These are phyloP conservation scores for Nymphalis io DNA, from an alignment of 1,140 invertebrate species.

Conservation along the genomic window DNA sequence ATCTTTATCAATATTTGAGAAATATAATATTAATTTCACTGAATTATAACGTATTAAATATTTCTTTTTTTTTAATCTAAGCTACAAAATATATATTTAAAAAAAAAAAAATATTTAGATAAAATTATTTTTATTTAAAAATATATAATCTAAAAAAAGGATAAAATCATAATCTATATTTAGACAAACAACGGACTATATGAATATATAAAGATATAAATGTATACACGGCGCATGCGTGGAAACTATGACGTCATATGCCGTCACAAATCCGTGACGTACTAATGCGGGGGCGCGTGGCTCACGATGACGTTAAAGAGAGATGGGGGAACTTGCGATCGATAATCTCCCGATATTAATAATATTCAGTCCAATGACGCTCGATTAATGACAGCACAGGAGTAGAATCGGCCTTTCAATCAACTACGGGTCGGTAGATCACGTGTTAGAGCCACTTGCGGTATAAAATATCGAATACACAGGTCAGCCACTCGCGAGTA, in stretches of 20 bases:
- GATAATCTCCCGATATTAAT: conserved; percentile 53
- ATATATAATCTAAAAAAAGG: not conserved
- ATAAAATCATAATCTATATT: not conserved
- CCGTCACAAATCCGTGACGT: conserved; percentile 63
- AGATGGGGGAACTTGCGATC: conserved; percentile 48
- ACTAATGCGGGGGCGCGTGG: conserved; percentile 42
- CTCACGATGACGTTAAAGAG: conserved; percentile 58
- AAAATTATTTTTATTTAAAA: not conserved
- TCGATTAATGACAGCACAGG: conserved; percentile 57
- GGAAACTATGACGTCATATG: conserved; percentile 50
- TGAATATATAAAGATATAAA: too few species aligned
- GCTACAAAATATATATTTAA: not conserved
- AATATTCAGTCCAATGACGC: conserved; percentile 64
- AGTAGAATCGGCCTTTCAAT: conserved; percentile 64
- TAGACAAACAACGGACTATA: not conserved
- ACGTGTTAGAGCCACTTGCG: conserved; percentile 52
- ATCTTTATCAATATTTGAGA: not conserved
- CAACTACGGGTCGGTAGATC: conserved; percentile 69
- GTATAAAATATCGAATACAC: conserved; percentile 47
- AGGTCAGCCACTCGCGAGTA: conserved; percentile 62
- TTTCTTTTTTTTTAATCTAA: too few species aligned
- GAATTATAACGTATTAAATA: too few species aligned
- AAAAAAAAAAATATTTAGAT: not conserved
- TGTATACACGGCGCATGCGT: conserved; percentile 58
- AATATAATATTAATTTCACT: too few species aligned